These are phyloP conservation scores for Suncus etruscus DNA, from an alignment of 2,113 vertebrate genomes.

Conservation along the genomic window DNA sequence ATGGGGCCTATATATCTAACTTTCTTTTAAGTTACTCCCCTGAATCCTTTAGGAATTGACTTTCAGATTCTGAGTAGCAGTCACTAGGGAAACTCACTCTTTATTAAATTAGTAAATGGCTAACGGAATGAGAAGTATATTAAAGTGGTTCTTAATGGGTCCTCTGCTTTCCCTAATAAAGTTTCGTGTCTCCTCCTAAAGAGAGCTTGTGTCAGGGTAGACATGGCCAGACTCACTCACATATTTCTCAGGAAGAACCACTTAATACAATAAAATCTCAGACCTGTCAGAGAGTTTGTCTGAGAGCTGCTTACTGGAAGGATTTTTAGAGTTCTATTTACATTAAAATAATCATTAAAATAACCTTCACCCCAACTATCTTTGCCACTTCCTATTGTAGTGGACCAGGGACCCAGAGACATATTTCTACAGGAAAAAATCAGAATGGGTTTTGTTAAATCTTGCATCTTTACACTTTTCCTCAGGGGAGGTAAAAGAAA, in stretches of 20 bases:
- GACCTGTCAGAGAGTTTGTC: constrained; percentile 59
- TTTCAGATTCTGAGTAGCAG: constrained; percentile 59
- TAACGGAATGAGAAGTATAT: constrained; percentile 63
- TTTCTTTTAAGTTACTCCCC: constrained; percentile 32
- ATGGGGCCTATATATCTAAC: not conserved
- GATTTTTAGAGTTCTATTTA: constrained; percentile 61
- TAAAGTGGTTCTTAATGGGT: constrained; percentile 64
- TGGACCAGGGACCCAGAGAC: not conserved
- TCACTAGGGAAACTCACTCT: constrained; percentile 21
- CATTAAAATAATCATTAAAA: constrained; percentile 70
- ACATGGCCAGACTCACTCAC: constrained; percentile 17
- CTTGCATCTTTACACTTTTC: not conserved
- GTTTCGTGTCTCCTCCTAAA: constrained; percentile 67
- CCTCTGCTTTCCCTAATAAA: constrained; percentile 63
- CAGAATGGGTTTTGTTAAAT: constrained; percentile 27
- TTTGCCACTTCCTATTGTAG: constrained; percentile 27
- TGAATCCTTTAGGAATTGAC: constrained; percentile 54
- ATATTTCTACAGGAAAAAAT: constrained; percentile 52
- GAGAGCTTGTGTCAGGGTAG: constrained; percentile 54
- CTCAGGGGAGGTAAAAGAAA: not conserved
- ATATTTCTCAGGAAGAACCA: constrained; percentile 57
- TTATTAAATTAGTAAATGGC: constrained; percentile 80
- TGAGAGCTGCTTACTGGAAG: constrained; percentile 72
- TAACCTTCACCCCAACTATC: constrained; percentile 17
- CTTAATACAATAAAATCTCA: constrained; percentile 74